Evolutionary conservation across 2,113 vertebrate species (phyloP).

Genomic region (Halichoerus grypus): DNA sequence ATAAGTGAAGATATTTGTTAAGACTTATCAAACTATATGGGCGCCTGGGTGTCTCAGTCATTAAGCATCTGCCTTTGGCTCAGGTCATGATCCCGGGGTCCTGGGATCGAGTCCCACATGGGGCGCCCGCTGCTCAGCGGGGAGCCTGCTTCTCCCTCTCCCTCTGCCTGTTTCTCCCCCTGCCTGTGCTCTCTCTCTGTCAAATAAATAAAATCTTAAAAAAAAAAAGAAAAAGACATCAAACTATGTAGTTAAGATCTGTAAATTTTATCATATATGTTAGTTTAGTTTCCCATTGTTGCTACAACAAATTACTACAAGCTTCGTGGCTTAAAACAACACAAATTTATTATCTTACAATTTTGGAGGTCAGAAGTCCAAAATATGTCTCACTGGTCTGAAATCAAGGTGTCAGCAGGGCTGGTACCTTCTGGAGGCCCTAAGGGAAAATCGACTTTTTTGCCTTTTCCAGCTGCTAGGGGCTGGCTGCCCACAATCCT

Average conservation of each 20-base stretch:
- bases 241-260: background rate
- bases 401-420: background rate
- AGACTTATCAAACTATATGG: background rate
- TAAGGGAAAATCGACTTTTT: background rate
- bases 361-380: background rate
- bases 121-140: too few relatives aligned
- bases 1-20: background rate
- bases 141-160: too few relatives aligned
- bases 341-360: background rate
- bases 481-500: background rate
- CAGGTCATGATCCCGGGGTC: too few relatives aligned
- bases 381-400: background rate
- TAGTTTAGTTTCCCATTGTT: background rate
- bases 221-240: too few relatives aligned
- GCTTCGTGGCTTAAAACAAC: background rate
- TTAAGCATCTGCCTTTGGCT: too few relatives aligned
- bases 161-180: too few relatives aligned
- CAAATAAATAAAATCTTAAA: too few relatives aligned
- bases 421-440: background rate
- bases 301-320: background rate
- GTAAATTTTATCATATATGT: background rate
- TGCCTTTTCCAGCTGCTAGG: background rate
- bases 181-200: too few relatives aligned
- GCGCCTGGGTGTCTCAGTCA: too few relatives aligned
- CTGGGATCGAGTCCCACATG: too few relatives aligned